Percentiles rank a stretch among this genome's conserved stretches.
phyloP scores from a whole-genome alignment of 2,888 invertebrate species.

The Orthosia gothica region DNA sequence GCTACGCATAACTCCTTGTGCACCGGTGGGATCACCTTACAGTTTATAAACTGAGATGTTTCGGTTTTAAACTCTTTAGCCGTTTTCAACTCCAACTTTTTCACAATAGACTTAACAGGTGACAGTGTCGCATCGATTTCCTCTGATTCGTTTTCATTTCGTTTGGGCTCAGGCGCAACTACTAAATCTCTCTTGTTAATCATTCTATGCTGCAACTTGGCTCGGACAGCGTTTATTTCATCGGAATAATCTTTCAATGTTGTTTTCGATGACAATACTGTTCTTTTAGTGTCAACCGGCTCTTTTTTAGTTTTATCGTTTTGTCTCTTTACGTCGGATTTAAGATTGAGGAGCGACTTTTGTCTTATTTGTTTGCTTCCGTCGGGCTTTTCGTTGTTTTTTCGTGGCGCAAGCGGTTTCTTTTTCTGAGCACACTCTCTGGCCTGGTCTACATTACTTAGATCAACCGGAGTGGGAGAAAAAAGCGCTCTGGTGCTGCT shows the following conservation, averaged over 20 bases:
- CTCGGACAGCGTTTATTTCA: conserved; percentile 89
- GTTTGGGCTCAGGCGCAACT: conserved; percentile 78
- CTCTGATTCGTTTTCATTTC: conserved; percentile 81
- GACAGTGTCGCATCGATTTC: conserved; percentile 85
- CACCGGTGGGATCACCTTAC: conserved; percentile 88
- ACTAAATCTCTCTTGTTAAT: conserved; percentile 86
- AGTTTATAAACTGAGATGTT: conserved; percentile 83
- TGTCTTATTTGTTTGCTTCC: conserved; percentile 86
- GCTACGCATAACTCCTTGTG: conserved; percentile 89
- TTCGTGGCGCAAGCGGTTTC: conserved; percentile 81
- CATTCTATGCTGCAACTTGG: conserved; percentile 89
- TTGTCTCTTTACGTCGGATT: conserved; percentile 84
- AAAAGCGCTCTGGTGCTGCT: conserved; percentile 90
- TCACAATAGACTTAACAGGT: conserved; percentile 89
- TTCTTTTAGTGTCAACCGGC: conserved; percentile 83
- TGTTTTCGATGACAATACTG: conserved; percentile 79
- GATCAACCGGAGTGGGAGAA: conserved; percentile 92
- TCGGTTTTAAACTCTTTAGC: conserved; percentile 87
- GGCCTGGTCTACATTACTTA: conserved; percentile 90
- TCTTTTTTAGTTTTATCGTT: conserved; percentile 87
- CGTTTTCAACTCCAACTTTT: conserved; percentile 89
- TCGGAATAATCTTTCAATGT: conserved; percentile 88
- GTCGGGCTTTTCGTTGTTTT: conserved; percentile 84
- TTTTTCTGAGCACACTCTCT: conserved; percentile 91
- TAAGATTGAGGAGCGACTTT: conserved; percentile 87